A percentile compares a stretch with the other conserved stretches of the same genome.
Conservation (phyloP, 2,113 vertebrate genomes). For the Dicaeum eximium region DNA sequence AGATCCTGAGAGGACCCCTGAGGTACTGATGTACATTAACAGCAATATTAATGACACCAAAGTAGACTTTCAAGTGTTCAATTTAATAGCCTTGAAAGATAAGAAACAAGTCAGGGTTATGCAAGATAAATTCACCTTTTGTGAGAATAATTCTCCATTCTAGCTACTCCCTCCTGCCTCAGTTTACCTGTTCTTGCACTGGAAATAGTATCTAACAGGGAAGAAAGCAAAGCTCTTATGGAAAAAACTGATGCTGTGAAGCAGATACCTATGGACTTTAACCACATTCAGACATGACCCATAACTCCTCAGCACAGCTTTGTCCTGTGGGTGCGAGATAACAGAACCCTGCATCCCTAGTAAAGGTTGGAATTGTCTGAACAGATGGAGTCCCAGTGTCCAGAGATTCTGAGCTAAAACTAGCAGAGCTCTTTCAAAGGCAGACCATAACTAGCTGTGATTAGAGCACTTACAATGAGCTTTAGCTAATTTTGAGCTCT, state of each 20-base stretch:
- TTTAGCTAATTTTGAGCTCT: conserved; percentile 13
- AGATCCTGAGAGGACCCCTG: neutral
- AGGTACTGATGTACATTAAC: neutral
- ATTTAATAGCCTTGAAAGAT: neutral
- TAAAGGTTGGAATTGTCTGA: neutral
- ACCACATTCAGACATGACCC: neutral
- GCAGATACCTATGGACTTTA: neutral
- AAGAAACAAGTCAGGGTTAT: neutral
- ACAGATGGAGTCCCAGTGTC: neutral
- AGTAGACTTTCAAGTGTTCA: neutral
- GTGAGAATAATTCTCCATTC: neutral
- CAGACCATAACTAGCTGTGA: neutral
- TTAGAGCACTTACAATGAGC: neutral
- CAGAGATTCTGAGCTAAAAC: neutral
- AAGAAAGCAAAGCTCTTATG: neutral
- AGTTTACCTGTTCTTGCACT: neutral
- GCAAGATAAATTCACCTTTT: neutral
- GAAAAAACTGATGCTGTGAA: neutral
- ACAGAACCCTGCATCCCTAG: neutral
- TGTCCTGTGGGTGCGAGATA: neutral
- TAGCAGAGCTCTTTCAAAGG: neutral
- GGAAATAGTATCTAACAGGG: neutral
- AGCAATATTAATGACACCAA: neutral
- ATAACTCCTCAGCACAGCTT: neutral
- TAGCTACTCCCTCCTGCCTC: neutral